These are phyloP conservation scores for Chaenogobius annularis DNA, from an alignment of 2,113 vertebrate species.

Conservation along the genomic window DNA sequence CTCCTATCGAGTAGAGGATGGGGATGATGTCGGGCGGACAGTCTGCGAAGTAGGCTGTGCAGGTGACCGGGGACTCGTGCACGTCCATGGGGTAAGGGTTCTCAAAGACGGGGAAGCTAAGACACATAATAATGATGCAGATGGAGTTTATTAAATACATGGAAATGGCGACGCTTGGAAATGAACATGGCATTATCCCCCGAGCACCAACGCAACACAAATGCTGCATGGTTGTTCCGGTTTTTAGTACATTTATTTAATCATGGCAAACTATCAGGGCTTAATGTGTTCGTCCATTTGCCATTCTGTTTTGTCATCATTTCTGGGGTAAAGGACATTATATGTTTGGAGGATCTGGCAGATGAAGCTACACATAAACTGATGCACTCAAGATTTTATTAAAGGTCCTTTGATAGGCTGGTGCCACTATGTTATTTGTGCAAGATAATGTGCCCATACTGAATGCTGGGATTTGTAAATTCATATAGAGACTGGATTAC, in stretches of 20 bases:
- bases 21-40: constrained; percentile 96
- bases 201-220: background rate
- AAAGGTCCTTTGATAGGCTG: no score
- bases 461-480: no score
- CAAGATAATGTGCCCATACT: no score
- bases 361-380: no score
- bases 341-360: no score
- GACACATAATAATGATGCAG: constrained; percentile 10
- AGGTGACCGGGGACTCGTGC: constrained; percentile 98
- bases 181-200: background rate
- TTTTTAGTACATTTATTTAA: background rate
- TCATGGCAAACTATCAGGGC: background rate
- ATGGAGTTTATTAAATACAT: background rate
- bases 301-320: background rate
- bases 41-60: constrained; percentile 95
- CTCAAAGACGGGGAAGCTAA: constrained; percentile 98
- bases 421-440: no score
- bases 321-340: background rate
- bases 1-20: constrained; percentile 94
- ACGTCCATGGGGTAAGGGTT: constrained; percentile 98
- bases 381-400: no score
- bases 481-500: no score
- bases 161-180: background rate
- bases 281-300: background rate
- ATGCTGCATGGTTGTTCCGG: background rate